Base-by-base conservation (phyloP, 2,797 vertebrate genomes). In the Anabacerthia variegaticeps region DNA sequence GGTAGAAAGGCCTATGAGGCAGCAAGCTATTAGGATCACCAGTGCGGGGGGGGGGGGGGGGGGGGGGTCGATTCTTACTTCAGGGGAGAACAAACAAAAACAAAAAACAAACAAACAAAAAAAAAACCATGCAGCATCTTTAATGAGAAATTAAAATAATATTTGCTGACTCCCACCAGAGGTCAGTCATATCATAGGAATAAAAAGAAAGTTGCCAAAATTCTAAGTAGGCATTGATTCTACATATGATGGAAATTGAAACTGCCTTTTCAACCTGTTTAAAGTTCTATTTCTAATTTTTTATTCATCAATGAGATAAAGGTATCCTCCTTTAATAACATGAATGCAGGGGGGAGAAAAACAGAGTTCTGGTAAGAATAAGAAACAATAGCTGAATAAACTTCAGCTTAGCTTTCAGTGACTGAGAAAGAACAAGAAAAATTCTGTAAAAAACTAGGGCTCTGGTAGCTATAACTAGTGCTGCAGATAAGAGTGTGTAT, bases 111-210 rank as follows among this genome's bases (percentile, higher is more conserved):
- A 14, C 39, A 39, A 39, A 39, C 37, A 12, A 39, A 39, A 39
- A 39, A 39, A 39, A 39, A 14, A 12, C 37, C 37, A 12, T 6
- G 39, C 27, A 48, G 6, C 1, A 27, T 51, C 52, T 49, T 56
- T 34, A 34, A 37, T 66, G 10, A 77, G 54, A 94, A 91, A 85
- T 67, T 67, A 61, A 89, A 93, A 65, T n/a, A 63, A 49, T 86
- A 77, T 59, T 94, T 86, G 52, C 59, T 41, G 43, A 59, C 71
- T 62, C 68, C 97, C 96, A 97, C 76, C 90, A 97, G 97, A 96
- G 97, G 97, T 94, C 97, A 96, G 93, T 72, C 91, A 95, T 88
- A 91, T 66, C 77, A 71, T 46, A 91, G 17, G 10, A 95, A 93
- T 81, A 39, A 65, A 88, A 78, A 39, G 6, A 43, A 89, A 78